These are phyloP conservation scores for Danaus chrysippus DNA, from an alignment of 2,888 invertebrate species.

Conservation along the genomic window DNA sequence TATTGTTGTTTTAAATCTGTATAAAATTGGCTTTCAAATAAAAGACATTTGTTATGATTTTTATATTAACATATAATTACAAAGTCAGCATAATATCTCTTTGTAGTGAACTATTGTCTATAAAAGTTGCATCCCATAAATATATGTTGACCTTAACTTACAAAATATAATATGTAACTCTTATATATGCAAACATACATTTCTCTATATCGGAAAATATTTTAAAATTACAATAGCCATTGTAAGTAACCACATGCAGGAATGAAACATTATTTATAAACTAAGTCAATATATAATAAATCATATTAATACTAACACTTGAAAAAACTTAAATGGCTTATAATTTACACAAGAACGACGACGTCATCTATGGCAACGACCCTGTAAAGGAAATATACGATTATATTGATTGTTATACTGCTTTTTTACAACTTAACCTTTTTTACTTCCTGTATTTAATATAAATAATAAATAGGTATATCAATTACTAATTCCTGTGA, in stretches of 20 bases:
- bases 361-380: slow-evolving; percentile 1
- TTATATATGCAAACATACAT: slow-evolving; percentile 5
- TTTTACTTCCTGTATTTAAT: too few relatives aligned
- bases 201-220: slow-evolving; percentile 10
- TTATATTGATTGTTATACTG: neutral
- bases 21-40: neutral
- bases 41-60: neutral
- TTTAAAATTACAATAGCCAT: slow-evolving; percentile 19
- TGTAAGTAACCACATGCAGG: slow-evolving; percentile 18
- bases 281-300: slow-evolving; percentile 4
- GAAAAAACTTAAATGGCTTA: slow-evolving; percentile 12
- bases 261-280: slow-evolving; percentile 21
- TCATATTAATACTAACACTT: neutral
- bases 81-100: neutral
- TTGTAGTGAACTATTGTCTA: slow-evolving; percentile 6
- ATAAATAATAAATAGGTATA: too few relatives aligned
- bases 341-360: slow-evolving; percentile 8
- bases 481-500: too few relatives aligned
- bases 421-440: neutral
- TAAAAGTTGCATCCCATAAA: slow-evolving; percentile 3
- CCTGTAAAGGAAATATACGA: slow-evolving; percentile 2
- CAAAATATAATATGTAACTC: neutral
- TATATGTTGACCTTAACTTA: neutral
- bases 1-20: too few relatives aligned
- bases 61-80: slow-evolving; percentile 3